These are phyloP conservation scores for Trichoplusia ni DNA, from an alignment of 1,140 invertebrate genomes.

Conservation along the genomic window DNA sequence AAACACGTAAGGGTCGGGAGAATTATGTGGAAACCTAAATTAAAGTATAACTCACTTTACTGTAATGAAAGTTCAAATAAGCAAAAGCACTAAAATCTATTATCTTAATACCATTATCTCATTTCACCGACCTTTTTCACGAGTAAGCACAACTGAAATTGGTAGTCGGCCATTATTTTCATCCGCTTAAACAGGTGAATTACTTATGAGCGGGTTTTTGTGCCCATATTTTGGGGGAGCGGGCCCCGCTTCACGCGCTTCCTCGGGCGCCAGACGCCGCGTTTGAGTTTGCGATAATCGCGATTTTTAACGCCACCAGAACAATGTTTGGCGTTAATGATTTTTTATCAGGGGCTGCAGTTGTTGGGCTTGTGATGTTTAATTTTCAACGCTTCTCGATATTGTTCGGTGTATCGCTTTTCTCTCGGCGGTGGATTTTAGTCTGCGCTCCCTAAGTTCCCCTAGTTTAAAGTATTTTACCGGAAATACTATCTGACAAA, in stretches of 20 bases:
- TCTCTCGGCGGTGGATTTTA: background rate
- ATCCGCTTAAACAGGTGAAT: constrained; percentile 22
- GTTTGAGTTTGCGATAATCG: constrained; percentile 32
- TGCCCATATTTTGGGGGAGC: constrained; percentile 16
- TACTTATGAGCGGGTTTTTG: constrained; percentile 24
- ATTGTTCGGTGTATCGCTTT: background rate
- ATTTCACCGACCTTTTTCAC: constrained; percentile 10
- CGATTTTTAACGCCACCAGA: constrained; percentile 19
- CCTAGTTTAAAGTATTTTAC: too few relatives aligned
- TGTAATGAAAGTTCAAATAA: background rate
- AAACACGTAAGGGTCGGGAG: too few relatives aligned
- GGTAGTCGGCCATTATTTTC: constrained; percentile 20
- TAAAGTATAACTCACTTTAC: background rate
- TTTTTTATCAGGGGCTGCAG: constrained; percentile 24
- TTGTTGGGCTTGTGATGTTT: background rate
- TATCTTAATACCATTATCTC: constrained; percentile 22
- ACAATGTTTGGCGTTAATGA: constrained; percentile 26
- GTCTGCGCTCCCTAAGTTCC: background rate
- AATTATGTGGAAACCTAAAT: too few relatives aligned
- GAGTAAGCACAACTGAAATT: constrained; percentile 16
- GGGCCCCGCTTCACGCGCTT: constrained; percentile 4
- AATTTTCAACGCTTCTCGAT: background rate
- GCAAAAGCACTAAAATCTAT: constrained; percentile 7
- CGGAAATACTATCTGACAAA: too few relatives aligned
- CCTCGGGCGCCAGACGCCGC: background rate